Base-by-base conservation (phyloP, 2,797 vertebrate species). In the Ctenochaetus hawaiiensis region DNA sequence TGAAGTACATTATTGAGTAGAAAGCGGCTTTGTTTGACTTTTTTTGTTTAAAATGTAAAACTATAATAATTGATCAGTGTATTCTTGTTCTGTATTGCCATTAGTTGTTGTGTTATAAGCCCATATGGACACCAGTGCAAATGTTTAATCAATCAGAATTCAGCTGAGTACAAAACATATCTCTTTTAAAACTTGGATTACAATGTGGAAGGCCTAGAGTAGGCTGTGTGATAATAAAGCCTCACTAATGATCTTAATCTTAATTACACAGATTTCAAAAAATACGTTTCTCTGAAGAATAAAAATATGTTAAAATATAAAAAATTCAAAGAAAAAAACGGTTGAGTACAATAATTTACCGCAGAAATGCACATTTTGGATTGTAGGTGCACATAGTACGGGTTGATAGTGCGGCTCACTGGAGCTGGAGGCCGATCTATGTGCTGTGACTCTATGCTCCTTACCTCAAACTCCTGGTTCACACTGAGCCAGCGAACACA, bases 401-500 rank as follows among this genome's bases (percentile, higher is more conserved):
- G 37, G 8, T 65, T 34, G 20, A 6, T 26, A 17, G 4, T 39
- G 13, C 4, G 26, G 8, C 43, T n/a, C 2, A 18, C 12, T 6
- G 8, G 4, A 41, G 10, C 39, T 41, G 1, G 39, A 41, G 39
- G 9, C 39, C 39, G 13, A 45, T 45, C 13, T 48, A 48, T 48
- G 6, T 6, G 17, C 8, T 48, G 17, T 48, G 17, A 7, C 17
- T 48, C 45, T 48, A 48, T 18, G 45, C 17, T 45, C 39, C 39
- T 9, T 12, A 7, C 39, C 39, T 41, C 44, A 16, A 45, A 45
- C 44, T 45, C 13, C 44, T 6, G 14, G 13, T 45, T 45, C 44
- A 45, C 44, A 45, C 13, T 14, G 57, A 37, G 52, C 59, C 13
- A 43, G 56, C 23, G 57, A 74, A 72, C 83, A 79, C 83, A 83